These are phyloP conservation scores for Macropus fuliginosus DNA, from an alignment of 2,797 vertebrate genomes.

Conservation along the genomic window DNA sequence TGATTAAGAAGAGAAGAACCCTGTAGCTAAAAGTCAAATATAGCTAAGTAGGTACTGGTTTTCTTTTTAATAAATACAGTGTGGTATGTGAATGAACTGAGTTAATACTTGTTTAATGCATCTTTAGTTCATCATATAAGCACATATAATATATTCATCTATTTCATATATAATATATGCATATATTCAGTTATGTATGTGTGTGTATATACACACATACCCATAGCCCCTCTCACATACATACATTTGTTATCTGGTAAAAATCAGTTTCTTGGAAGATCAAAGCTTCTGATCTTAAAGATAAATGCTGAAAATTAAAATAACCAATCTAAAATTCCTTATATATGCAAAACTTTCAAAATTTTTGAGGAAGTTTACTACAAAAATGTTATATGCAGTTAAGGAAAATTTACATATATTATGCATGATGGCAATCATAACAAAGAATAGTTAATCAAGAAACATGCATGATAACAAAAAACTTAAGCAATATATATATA, in stretches of 20 bases:
- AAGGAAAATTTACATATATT: neutral
- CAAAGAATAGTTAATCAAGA: neutral
- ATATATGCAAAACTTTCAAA: conserved; percentile 6
- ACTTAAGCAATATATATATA: neutral
- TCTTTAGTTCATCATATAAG: conserved; percentile 1
- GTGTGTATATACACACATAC: too few relatives aligned
- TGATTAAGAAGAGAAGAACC: conserved; percentile 63
- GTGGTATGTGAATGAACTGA: neutral
- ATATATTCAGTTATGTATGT: neutral
- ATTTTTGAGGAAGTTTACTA: neutral
- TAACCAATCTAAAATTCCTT: neutral
- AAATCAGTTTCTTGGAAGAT: conserved; percentile 40
- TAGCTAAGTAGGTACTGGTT: neutral
- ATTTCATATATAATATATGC: neutral
- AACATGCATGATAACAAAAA: neutral
- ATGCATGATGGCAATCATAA: conserved; percentile 30
- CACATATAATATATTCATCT: neutral
- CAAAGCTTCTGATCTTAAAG: neutral
- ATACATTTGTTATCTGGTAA: neutral
- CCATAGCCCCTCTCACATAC: too few relatives aligned
- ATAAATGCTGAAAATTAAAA: conserved; percentile 29
- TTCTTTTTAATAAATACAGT: conserved; percentile 47
- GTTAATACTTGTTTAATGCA: conserved; percentile 31
- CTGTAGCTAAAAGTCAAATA: conserved; percentile 57
- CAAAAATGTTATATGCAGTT: neutral